Evolutionary conservation across 2,888 invertebrate species (phyloP).

Genomic region (Augiades crinisus): DNA sequence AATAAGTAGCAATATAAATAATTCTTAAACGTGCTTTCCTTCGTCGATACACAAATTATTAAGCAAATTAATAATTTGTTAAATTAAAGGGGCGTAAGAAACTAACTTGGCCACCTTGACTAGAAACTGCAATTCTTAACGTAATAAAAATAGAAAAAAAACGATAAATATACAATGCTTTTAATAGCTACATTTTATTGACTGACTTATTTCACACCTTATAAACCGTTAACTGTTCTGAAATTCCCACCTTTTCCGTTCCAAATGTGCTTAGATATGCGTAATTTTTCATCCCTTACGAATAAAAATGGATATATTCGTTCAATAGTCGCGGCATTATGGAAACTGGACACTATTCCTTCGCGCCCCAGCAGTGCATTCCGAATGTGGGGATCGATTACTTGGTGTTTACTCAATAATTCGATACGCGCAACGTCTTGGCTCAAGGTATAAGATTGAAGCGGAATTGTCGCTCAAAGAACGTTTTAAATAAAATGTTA

Average conservation of each 20-base stretch:
- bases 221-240: slow-evolving; percentile 12
- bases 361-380: slow-evolving; percentile 63
- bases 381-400: slow-evolving; percentile 74
- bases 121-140: no score
- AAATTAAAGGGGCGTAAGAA: no score
- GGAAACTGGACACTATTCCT: slow-evolving; percentile 67
- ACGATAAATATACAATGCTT: no score
- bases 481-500: no score
- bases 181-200: neutral
- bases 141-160: no score
- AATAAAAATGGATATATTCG: slow-evolving; percentile 39
- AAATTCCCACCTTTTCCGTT: slow-evolving; percentile 2
- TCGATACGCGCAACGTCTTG: slow-evolving; percentile 61
- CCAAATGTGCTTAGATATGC: slow-evolving; percentile 28
- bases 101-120: no score
- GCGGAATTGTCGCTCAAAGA: no score
- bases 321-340: slow-evolving; percentile 59
- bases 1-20: no score
- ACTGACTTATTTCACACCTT: slow-evolving; percentile 16
- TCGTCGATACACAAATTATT: no score
- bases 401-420: slow-evolving; percentile 79
- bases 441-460: slow-evolving; percentile 36
- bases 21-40: no score
- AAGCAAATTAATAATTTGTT: no score
- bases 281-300: slow-evolving; percentile 30